Evolutionary conservation across 1,140 invertebrate genomes (phyloP).

Genomic region (Lordiphosa mommai): DNA sequence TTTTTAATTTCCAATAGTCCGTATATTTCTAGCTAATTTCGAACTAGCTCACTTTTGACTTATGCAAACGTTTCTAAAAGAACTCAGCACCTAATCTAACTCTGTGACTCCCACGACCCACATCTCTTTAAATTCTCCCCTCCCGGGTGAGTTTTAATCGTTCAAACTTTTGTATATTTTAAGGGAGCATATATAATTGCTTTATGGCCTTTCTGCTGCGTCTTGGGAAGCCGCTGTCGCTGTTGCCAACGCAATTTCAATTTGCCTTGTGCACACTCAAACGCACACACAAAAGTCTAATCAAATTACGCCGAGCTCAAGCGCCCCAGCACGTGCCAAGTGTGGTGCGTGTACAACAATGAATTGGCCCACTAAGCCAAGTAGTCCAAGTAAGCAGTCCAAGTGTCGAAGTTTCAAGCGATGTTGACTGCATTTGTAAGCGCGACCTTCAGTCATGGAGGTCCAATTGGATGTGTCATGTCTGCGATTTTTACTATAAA

Average conservation of each 20-base stretch:
- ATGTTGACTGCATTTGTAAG: slow-evolving; percentile 60
- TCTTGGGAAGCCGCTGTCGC: slow-evolving; percentile 31
- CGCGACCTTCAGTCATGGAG: slow-evolving; percentile 39
- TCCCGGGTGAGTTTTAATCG: slow-evolving; percentile 7
- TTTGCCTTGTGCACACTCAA: slow-evolving; percentile 33
- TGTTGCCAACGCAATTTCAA: slow-evolving; percentile 40
- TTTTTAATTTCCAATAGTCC: no score
- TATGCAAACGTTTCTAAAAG: no score
- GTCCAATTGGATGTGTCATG: slow-evolving; percentile 30
- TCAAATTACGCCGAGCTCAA: slow-evolving; percentile 47
- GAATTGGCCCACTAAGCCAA: slow-evolving; percentile 35
- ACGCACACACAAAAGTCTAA: slow-evolving; percentile 35
- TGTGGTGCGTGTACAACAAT: slow-evolving; percentile 22
- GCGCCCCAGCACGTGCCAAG: slow-evolving; percentile 55
- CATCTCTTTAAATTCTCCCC: not conserved
- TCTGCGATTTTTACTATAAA: slow-evolving; percentile 37
- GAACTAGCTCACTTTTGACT: no score
- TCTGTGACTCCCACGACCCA: not conserved
- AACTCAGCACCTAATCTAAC: not conserved
- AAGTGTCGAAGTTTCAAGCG: slow-evolving; percentile 25
- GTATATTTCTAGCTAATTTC: no score
- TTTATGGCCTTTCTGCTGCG: slow-evolving; percentile 61
- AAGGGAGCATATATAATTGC: slow-evolving; percentile 51
- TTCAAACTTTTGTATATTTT: slow-evolving; percentile 31
- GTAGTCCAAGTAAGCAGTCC: slow-evolving; percentile 18